phyloP scores from a whole-genome alignment of 2,113 vertebrate species.

The Halichoerus grypus region DNA sequence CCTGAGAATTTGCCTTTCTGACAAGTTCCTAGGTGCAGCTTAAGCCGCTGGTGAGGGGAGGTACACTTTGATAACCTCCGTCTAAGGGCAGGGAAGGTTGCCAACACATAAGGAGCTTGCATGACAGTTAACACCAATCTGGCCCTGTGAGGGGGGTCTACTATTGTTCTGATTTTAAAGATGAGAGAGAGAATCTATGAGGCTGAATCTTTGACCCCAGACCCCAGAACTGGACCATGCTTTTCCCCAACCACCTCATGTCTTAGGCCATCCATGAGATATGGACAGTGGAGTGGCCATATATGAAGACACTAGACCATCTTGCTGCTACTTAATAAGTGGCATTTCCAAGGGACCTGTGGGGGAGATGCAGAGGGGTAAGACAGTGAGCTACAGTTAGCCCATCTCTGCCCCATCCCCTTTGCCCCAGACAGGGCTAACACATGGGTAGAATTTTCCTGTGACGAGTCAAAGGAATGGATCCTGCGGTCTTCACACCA shows the following conservation, averaged over 20 bases:
- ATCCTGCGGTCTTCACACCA: neutral
- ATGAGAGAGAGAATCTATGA: neutral
- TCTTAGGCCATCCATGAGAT: neutral
- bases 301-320: neutral
- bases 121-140: rapidly evolving
- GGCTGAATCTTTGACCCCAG: no score
- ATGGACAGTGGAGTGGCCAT: neutral
- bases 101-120: rapidly evolving
- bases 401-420: neutral
- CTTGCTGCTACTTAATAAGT: neutral
- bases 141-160: neutral
- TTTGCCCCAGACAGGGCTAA: neutral
- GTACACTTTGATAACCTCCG: neutral
- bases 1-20: neutral
- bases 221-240: no score
- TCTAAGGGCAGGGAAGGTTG: neutral
- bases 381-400: neutral
- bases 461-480: neutral
- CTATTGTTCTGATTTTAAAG: neutral
- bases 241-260: neutral
- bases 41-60: neutral
- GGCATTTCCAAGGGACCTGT: neutral
- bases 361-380: rapidly evolving
- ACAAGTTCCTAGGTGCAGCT: neutral
- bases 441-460: neutral